phyloP scores from a whole-genome alignment of 1,140 invertebrate species.

The Lordiphosa collinella region DNA sequence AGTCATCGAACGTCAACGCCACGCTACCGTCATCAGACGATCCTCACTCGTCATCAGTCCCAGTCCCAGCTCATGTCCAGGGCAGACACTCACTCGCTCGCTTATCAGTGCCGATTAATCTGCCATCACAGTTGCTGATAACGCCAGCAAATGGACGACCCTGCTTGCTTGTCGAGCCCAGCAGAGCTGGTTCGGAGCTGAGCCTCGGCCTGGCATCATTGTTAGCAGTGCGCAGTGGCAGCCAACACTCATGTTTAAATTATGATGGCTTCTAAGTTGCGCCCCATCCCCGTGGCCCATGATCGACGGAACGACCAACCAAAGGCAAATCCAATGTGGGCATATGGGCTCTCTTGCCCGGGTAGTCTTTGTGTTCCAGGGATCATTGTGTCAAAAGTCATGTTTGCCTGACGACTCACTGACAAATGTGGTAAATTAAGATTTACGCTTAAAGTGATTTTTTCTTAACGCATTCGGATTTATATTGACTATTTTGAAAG shows the following conservation, averaged over 20 bases:
- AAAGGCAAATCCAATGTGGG: constrained; percentile 29
- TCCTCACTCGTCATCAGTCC: constrained; percentile 52
- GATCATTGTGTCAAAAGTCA: constrained; percentile 42
- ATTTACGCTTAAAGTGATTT: constrained; percentile 8
- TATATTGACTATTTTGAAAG: too few relatives aligned
- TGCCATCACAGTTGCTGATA: constrained; percentile 67
- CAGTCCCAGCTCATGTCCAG: constrained; percentile 6
- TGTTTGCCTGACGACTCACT: constrained; percentile 36
- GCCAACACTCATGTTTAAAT: constrained; percentile 76
- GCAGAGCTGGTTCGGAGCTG: background rate
- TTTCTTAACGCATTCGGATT: background rate
- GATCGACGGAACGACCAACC: background rate
- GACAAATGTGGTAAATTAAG: constrained; percentile 38
- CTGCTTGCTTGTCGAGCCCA: constrained; percentile 3
- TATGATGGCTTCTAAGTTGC: constrained; percentile 75
- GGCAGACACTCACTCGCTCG: constrained; percentile 27
- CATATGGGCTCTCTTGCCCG: constrained; percentile 25
- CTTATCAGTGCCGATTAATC: constrained; percentile 71
- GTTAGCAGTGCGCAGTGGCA: constrained; percentile 65
- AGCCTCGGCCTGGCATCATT: constrained; percentile 37
- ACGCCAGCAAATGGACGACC: constrained; percentile 53
- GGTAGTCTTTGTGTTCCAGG: background rate
- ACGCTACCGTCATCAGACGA: constrained; percentile 68
- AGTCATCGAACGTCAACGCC: constrained; percentile 34
- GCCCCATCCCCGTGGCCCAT: constrained; percentile 24